Conservation (phyloP, 2,113 vertebrate genomes). For the Penelope pileata region DNA sequence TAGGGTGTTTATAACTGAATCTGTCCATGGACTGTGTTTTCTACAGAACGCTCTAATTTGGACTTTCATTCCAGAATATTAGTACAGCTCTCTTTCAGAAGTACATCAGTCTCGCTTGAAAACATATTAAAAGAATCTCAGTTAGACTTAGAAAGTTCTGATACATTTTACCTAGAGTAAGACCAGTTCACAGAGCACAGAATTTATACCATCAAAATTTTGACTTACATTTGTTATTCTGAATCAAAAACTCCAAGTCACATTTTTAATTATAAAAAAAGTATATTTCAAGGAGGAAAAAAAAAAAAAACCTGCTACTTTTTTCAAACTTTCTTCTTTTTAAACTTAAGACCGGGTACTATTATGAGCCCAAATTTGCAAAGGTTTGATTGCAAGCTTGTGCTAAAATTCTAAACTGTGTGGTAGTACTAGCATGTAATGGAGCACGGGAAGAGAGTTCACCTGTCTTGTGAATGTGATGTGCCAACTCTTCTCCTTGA, state of each 20-base stretch:
- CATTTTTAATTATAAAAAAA: neutral
- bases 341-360: neutral
- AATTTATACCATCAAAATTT: neutral
- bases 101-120: neutral
- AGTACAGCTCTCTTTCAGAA: neutral
- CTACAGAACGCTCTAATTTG: neutral
- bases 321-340: neutral
- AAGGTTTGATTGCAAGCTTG: neutral
- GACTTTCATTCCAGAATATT: neutral
- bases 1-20: neutral
- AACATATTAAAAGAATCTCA: neutral
- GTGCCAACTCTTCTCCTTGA: neutral
- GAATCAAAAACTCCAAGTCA: neutral
- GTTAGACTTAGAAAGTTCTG: neutral
- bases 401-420: neutral
- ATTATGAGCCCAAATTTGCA: neutral
- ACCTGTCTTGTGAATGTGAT: neutral
- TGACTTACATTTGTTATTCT: neutral
- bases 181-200: neutral
- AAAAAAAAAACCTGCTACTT: neutral
- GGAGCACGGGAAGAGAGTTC: neutral
- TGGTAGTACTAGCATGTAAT: neutral
- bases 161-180: neutral
- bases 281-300: neutral
- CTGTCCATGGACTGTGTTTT: neutral